These are phyloP conservation scores for Crax fasciolata DNA, from an alignment of 2,797 vertebrate species.

Conservation along the genomic window DNA sequence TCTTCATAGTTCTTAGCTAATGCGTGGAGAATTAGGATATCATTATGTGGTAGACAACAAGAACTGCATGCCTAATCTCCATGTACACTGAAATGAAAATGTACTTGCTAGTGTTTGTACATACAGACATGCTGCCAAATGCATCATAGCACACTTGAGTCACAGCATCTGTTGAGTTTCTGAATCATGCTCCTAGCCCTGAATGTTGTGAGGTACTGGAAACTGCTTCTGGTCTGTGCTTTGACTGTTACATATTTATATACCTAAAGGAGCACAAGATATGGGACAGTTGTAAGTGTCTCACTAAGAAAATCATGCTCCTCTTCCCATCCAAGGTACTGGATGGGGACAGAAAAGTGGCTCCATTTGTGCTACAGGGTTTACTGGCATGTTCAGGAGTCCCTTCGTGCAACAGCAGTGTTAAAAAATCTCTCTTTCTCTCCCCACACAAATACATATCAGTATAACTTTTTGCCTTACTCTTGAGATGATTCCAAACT, in stretches of 20 bases:
- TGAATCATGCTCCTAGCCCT: constrained; percentile 68
- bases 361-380: background rate
- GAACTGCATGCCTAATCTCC: constrained; percentile 4
- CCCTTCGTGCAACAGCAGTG: background rate
- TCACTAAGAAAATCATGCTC: background rate
- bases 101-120: constrained; percentile 61
- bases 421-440: background rate
- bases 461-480: background rate
- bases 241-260: constrained; percentile 16
- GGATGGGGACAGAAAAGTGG: background rate
- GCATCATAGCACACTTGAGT: constrained; percentile 69
- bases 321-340: background rate
- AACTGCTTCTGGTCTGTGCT: constrained; percentile 9
- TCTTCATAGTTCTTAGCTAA: background rate
- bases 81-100: constrained; percentile 39
- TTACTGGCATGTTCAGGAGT: background rate
- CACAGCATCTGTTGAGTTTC: constrained; percentile 69
- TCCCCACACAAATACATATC: background rate
- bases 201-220: constrained; percentile 33
- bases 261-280: background rate
- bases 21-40: background rate
- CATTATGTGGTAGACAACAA: background rate
- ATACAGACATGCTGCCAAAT: constrained; percentile 58
- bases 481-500: background rate
- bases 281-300: background rate